Evolutionary conservation across 1,140 invertebrate genomes (phyloP).

Genomic region (Ceratoteleas bidentatus): DNA sequence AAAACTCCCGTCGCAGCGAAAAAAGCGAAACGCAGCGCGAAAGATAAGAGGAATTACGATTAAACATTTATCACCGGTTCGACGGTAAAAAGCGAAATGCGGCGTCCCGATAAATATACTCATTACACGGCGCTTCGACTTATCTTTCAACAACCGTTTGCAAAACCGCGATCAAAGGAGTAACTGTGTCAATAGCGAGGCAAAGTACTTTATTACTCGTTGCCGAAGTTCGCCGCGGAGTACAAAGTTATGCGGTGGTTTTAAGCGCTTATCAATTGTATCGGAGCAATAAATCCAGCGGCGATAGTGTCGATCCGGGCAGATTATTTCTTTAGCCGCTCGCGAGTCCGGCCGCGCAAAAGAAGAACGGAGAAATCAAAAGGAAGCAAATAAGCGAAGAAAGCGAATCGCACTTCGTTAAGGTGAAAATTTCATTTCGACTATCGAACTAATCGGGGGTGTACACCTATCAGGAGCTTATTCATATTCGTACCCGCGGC

Average conservation of each 20-base stretch:
- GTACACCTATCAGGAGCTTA: slow-evolving; percentile 63
- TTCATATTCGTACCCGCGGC: slow-evolving; percentile 67
- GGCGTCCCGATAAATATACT: slow-evolving; percentile 31
- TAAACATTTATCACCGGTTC: slow-evolving; percentile 25
- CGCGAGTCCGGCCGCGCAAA: slow-evolving; percentile 15
- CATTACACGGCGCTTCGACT: slow-evolving; percentile 37
- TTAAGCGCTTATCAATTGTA: slow-evolving; percentile 51
- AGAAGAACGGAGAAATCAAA: slow-evolving; percentile 45
- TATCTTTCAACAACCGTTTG: slow-evolving; percentile 47
- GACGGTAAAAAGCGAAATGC: slow-evolving; percentile 15
- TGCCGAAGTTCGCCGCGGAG: slow-evolving; percentile 28
- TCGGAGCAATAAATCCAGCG: slow-evolving; percentile 47
- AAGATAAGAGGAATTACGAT: slow-evolving; percentile 28
- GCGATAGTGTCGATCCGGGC: slow-evolving; percentile 57
- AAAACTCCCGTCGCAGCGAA: neutral
- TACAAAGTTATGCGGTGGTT: slow-evolving; percentile 53
- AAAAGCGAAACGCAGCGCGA: slow-evolving; percentile 4
- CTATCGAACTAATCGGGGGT: slow-evolving; percentile 67
- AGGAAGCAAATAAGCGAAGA: slow-evolving; percentile 49
- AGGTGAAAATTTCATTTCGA: slow-evolving; percentile 67
- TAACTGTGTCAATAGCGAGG: slow-evolving; percentile 55
- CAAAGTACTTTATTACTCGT: slow-evolving; percentile 42
- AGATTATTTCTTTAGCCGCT: slow-evolving; percentile 56
- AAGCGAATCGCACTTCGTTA: slow-evolving; percentile 56
- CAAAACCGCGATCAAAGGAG: slow-evolving; percentile 17